Conservation (phyloP, 2,113 vertebrate species). For the Pollachius pollachius region DNA sequence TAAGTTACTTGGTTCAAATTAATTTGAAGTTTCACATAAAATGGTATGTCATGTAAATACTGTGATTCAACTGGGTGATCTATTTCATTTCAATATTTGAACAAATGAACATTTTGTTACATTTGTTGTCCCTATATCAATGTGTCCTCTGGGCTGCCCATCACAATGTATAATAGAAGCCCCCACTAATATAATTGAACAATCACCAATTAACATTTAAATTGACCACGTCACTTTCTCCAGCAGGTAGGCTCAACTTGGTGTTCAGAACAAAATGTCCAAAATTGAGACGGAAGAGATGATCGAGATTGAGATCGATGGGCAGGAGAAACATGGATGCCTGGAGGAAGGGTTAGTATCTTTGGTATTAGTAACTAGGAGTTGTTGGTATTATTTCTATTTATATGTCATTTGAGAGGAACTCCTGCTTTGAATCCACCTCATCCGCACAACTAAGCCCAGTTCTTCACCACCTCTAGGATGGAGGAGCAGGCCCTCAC, state of each 20-base stretch:
- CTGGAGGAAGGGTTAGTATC: constrained; percentile 89
- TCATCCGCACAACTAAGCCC: not conserved
- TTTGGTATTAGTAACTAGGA: not conserved
- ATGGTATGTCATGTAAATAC: no score
- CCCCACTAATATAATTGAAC: no score
- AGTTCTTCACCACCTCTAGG: constrained; percentile 56
- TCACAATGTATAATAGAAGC: no score
- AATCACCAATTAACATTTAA: no score
- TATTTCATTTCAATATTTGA: no score
- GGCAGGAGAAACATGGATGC: constrained; percentile 90
- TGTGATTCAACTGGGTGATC: no score
- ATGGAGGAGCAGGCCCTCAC: constrained; percentile 93
- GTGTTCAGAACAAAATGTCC: constrained; percentile 77
- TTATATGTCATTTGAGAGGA: not conserved
- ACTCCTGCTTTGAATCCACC: not conserved
- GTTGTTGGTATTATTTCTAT: not conserved
- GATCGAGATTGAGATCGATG: constrained; percentile 99
- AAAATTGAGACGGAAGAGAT: constrained; percentile 95
- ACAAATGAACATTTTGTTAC: no score
- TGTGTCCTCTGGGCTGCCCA: no score
- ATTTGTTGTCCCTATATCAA: no score
- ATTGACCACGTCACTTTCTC: no score
- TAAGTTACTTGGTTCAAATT: no score
- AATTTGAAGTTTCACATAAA: no score
- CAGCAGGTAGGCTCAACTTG: not conserved